A percentile compares a stretch with the other conserved stretches of the same genome.
Evolutionary conservation across 2,888 invertebrate genomes (phyloP).

Genomic region (Venustoraphidia nigricollis): DNA sequence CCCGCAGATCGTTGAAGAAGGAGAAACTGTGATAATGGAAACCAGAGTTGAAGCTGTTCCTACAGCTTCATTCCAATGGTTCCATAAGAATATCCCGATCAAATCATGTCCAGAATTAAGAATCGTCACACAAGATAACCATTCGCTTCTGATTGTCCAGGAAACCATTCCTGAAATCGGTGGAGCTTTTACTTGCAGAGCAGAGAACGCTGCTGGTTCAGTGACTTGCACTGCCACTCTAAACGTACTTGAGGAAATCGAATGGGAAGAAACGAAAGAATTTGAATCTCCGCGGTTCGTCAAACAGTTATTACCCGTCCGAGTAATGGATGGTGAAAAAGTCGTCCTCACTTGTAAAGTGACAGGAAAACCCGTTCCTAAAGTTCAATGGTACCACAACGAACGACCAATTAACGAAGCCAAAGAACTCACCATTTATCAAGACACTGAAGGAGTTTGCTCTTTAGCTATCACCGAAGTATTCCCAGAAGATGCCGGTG

Average conservation of each 20-base stretch:
- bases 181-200: slow-evolving; percentile 73
- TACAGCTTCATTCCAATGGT: slow-evolving; percentile 77
- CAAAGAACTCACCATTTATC: slow-evolving; percentile 58
- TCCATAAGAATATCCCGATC: slow-evolving; percentile 56
- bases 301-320: slow-evolving; percentile 51
- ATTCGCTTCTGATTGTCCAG: slow-evolving; percentile 63
- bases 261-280: slow-evolving; percentile 41
- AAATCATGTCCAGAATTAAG: slow-evolving; percentile 52
- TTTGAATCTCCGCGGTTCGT: slow-evolving; percentile 62
- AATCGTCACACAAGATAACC: slow-evolving; percentile 58
- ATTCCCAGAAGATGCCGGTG: slow-evolving; percentile 80
- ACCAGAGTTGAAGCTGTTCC: slow-evolving; percentile 62
- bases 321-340: slow-evolving; percentile 83
- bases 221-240: slow-evolving; percentile 72
- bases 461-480: slow-evolving; percentile 72
- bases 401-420: slow-evolving; percentile 53
- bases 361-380: slow-evolving; percentile 62
- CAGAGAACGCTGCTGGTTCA: slow-evolving; percentile 79
- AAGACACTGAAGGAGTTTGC: slow-evolving; percentile 64
- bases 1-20: slow-evolving; percentile 52
- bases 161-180: slow-evolving; percentile 50
- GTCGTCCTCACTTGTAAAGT: slow-evolving; percentile 59
- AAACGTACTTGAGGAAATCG: slow-evolving; percentile 38
- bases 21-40: slow-evolving; percentile 67
- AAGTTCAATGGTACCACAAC: slow-evolving; percentile 67